Evolutionary conservation across 2,797 vertebrate genomes (phyloP), one percentile per base, ranked within the genome.

Genomic region (Remorina albescens): DNA sequence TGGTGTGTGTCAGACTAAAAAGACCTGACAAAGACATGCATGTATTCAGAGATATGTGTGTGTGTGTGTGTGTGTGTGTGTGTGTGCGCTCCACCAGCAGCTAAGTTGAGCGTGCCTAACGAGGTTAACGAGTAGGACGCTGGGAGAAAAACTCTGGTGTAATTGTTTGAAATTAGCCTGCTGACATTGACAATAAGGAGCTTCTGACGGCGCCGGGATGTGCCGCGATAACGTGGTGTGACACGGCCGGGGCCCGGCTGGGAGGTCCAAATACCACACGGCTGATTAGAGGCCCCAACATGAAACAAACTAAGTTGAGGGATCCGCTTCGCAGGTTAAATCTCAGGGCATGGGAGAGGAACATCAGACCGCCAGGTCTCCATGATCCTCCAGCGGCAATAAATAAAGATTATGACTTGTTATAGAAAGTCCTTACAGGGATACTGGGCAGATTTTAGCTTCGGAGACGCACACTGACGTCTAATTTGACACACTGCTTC

Each of bases 251-350:
- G 79, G 83, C 69, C 81, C 69, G 61, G 82, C 85, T 83, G 88
- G 93, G 93, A 92, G 92, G 93, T 92, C 93, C 68, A 72, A 93
- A 94, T 91, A 91, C 91, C 91, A 89, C 86, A 88, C 82, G 86
- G 90, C 90, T 87, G 92, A 94, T 94, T 92, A 94, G 91, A 89
- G 90, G 73, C 78, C 89, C 78, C 71, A 67, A 93, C 89, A 93
- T 94, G 92, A 94, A 88, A 92, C 84, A 57, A 74, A 77, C 80
- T 87, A 86, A 93, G 90, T 90, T 77, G 78, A 85, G 92, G 81
- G 89, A 91, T 89, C 83, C 68, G 72, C 85, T 80, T 75, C 44
- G 59, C 78, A 53, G 89, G 88, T 93, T 92, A 87, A 92, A 81
- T 74, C 90, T 87, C 74, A 59, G 89, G 83, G 87, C 89, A 90